These are phyloP conservation scores for Rafetus swinhoei DNA, from an alignment of 2,113 vertebrate species.

Conservation along the genomic window DNA sequence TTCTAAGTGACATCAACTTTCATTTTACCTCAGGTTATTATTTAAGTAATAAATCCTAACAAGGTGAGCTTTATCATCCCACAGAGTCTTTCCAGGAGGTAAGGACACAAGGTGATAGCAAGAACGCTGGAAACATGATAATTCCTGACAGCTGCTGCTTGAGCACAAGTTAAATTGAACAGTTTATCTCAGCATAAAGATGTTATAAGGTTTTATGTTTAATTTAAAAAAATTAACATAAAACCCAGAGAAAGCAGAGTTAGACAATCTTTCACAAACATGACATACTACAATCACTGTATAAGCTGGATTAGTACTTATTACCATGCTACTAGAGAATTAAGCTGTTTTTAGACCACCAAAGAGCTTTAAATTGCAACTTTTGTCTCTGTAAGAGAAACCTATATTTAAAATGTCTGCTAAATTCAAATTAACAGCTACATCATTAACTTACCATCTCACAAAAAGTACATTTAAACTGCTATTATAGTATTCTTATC, in stretches of 20 bases:
- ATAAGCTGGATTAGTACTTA: slow-evolving; percentile 87
- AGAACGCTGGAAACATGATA: slow-evolving; percentile 77
- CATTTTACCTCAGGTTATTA: slow-evolving; percentile 77
- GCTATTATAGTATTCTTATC: slow-evolving; percentile 72
- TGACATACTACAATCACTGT: slow-evolving; percentile 84
- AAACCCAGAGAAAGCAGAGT: slow-evolving; percentile 83
- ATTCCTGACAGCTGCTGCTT: slow-evolving; percentile 85
- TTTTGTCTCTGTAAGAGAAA: slow-evolving; percentile 86
- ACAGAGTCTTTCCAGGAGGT: slow-evolving; percentile 72
- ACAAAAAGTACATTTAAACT: slow-evolving; percentile 72
- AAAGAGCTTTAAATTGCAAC: slow-evolving; percentile 86
- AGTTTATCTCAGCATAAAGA: slow-evolving; percentile 85
- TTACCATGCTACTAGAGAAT: slow-evolving; percentile 83
- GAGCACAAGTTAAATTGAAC: slow-evolving; percentile 84
- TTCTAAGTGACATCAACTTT: slow-evolving; percentile 65
- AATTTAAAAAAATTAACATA: slow-evolving; percentile 87
- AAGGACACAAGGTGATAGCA: slow-evolving; percentile 80
- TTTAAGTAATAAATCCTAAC: slow-evolving; percentile 82
- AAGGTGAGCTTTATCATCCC: slow-evolving; percentile 79
- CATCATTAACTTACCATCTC: slow-evolving; percentile 80
- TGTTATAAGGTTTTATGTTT: slow-evolving; percentile 85
- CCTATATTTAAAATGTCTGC: slow-evolving; percentile 84
- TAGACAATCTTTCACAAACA: slow-evolving; percentile 85
- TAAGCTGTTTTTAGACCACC: slow-evolving; percentile 87
- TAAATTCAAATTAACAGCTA: slow-evolving; percentile 83